These are phyloP conservation scores for Neosilurus hyrtlii DNA, from an alignment of 2,797 vertebrate species.

Conservation along the genomic window DNA sequence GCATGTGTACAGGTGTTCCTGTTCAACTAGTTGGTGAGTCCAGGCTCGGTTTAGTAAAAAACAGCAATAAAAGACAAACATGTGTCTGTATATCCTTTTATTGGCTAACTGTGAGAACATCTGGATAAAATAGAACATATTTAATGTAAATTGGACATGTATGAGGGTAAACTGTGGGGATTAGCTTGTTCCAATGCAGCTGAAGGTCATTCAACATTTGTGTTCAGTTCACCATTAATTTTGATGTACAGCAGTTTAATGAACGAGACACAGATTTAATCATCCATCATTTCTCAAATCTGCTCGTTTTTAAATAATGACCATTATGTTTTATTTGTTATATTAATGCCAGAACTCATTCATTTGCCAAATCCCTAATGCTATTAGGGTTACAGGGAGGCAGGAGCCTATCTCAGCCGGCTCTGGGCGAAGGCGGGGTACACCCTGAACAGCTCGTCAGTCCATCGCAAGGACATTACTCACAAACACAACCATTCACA, in stretches of 20 bases:
- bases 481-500: too few relatives aligned
- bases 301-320: background rate
- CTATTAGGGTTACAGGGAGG: too few relatives aligned
- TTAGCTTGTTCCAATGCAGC: background rate
- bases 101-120: background rate
- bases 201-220: slow-evolving; percentile 12
- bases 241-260: background rate
- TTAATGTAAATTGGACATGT: background rate
- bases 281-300: slow-evolving; percentile 11
- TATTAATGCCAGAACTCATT: background rate
- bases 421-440: too few relatives aligned
- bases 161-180: background rate
- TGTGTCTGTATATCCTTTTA: background rate
- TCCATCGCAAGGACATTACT: too few relatives aligned
- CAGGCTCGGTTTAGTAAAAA: background rate
- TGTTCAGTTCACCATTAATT: background rate
- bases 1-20: background rate
- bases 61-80: background rate
- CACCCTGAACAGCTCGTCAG: too few relatives aligned
- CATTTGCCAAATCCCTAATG: too few relatives aligned
- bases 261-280: background rate
- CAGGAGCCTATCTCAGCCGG: too few relatives aligned
- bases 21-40: background rate
- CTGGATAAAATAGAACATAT: background rate
- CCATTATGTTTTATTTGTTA: background rate